These are phyloP conservation scores for Drosophila kambysellisi DNA, from an alignment of 2,888 invertebrate species.

Conservation along the genomic window DNA sequence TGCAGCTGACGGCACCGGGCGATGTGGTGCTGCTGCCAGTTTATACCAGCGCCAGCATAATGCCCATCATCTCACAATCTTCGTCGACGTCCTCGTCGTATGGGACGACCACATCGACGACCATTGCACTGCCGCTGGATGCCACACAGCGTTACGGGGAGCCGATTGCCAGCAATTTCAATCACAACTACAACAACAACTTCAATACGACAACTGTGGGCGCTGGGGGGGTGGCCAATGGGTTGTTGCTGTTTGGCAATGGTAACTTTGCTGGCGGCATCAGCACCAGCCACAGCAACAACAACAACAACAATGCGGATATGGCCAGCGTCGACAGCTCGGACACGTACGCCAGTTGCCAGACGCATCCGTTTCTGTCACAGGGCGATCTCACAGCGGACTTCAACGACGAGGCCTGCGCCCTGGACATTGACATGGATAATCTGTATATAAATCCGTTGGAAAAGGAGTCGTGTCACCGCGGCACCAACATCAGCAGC, in stretches of 20 bases:
- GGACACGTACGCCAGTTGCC: constrained; percentile 98
- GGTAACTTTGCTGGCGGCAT: constrained; percentile 67
- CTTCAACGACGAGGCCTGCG: constrained; percentile 85
- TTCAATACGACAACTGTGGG: constrained; percentile 81
- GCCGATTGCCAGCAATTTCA: constrained; percentile 81
- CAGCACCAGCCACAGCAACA: constrained; percentile 76
- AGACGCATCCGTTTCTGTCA: constrained; percentile 97
- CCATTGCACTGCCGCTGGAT: constrained; percentile 84
- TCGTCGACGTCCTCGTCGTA: constrained; percentile 83
- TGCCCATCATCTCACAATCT: constrained; percentile 81
- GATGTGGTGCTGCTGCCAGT: constrained; percentile 39
- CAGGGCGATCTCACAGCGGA: constrained; percentile 90
- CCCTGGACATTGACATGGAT: constrained; percentile 88
- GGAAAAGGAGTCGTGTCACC: constrained; percentile 86
- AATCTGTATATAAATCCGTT: constrained; percentile 95
- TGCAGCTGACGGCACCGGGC: constrained; percentile 32
- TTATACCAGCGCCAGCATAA: constrained; percentile 58
- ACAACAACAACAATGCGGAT: constrained; percentile 85
- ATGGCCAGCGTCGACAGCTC: constrained; percentile 90
- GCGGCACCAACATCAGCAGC: constrained; percentile 56
- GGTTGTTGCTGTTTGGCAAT: constrained; percentile 62
- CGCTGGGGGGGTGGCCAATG: constrained; percentile 51
- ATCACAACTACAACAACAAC: constrained; percentile 84
- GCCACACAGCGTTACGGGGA: constrained; percentile 80
- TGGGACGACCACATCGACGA: constrained; percentile 84